Conservation (phyloP, 2,797 vertebrate species). For the Ispidina picta region DNA sequence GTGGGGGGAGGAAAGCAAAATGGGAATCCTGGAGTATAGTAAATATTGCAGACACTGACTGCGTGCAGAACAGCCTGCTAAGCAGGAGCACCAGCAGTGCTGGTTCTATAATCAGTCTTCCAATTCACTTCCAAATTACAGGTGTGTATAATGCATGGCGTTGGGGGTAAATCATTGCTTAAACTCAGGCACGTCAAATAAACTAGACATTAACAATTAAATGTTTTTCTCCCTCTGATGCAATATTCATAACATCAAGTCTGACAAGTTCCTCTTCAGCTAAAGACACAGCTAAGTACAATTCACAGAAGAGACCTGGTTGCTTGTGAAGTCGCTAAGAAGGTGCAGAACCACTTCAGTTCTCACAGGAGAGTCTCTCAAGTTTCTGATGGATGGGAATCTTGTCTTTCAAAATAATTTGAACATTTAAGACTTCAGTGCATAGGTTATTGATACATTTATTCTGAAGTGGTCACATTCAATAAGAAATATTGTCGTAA, state of each 20-base stretch:
- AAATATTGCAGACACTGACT: neutral
- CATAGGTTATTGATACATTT: neutral
- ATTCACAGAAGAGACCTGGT: neutral
- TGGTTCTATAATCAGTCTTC: neutral
- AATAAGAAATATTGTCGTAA: neutral
- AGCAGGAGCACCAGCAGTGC: conserved; percentile 26
- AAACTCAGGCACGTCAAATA: conserved; percentile 19
- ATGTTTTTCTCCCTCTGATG: neutral
- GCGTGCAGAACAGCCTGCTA: neutral
- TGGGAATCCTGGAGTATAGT: neutral
- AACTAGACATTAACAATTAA: conserved; percentile 34
- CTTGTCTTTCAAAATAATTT: neutral
- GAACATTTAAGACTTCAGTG: neutral
- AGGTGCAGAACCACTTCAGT: neutral
- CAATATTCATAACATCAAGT: neutral
- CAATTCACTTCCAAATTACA: neutral
- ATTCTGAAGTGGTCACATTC: neutral
- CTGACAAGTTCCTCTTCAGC: neutral
- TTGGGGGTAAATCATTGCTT: conserved; percentile 13
- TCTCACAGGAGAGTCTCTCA: neutral
- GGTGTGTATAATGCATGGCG: neutral
- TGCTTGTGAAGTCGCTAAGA: neutral
- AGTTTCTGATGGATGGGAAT: neutral
- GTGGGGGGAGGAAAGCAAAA: neutral
- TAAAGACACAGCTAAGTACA: neutral